Evolutionary conservation across 37 sponge, comb jelly and placozoan species (phyloP).

Genomic region (Halisarca cf. caerulea): DNA sequence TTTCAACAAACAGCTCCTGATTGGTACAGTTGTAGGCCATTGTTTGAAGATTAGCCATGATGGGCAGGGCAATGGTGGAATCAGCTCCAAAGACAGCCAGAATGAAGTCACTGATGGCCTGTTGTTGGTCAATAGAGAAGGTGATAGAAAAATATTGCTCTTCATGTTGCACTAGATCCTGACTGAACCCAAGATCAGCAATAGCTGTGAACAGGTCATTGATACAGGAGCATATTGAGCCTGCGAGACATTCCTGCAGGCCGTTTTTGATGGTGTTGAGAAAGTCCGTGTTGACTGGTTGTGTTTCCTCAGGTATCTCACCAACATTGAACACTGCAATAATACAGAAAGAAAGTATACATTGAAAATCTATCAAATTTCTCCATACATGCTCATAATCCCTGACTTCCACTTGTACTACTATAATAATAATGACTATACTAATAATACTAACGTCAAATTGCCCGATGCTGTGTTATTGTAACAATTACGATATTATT

Average conservation of each 20-base stretch:
- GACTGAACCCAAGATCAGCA: background rate
- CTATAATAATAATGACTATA: too few relatives aligned
- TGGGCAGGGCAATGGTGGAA: background rate
- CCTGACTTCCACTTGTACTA: too few relatives aligned
- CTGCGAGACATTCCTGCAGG: background rate
- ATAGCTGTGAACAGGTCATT: background rate
- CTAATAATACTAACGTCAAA: too few relatives aligned
- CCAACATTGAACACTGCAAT: background rate
- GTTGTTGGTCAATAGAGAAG: background rate
- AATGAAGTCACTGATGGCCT: background rate
- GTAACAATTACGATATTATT: too few relatives aligned
- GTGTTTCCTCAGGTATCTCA: background rate
- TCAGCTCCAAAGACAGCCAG: background rate
- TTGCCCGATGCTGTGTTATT: too few relatives aligned
- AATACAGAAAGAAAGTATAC: too few relatives aligned
- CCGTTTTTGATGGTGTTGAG: background rate
- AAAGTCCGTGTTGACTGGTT: background rate
- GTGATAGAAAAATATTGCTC: background rate
- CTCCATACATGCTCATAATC: too few relatives aligned
- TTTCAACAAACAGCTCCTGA: background rate
- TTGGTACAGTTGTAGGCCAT: constrained; percentile 5
- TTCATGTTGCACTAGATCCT: background rate
- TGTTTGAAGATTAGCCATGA: background rate
- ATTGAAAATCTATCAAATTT: too few relatives aligned
- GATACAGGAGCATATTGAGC: background rate